A percentile compares a stretch with the other conserved stretches of the same genome.
Evolutionary conservation across 2,888 invertebrate genomes (phyloP).

Genomic region (Crepidodera aurea): DNA sequence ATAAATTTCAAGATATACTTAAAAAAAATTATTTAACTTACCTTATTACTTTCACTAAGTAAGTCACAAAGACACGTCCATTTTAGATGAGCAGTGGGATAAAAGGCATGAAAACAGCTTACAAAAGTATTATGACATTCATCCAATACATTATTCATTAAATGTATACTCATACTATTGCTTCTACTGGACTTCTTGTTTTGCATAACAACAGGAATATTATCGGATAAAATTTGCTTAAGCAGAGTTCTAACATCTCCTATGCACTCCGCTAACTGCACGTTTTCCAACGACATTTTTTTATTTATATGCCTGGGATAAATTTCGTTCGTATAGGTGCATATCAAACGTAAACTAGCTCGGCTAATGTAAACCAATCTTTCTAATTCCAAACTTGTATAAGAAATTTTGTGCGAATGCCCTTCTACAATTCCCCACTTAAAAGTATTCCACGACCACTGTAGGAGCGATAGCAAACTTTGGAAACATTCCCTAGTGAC

Average conservation of each 20-base stretch:
- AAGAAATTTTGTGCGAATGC: conserved; percentile 61
- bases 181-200: conserved; percentile 60
- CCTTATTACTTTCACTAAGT: conserved; percentile 75
- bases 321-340: conserved; percentile 89
- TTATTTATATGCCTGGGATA: conserved; percentile 75
- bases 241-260: conserved; percentile 85
- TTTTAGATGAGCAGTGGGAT: conserved; percentile 90
- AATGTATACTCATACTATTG: conserved; percentile 65
- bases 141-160: conserved; percentile 79
- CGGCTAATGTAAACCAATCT: conserved; percentile 86
- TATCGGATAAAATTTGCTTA: conserved; percentile 83
- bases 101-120: conserved; percentile 94
- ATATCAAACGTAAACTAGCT: conserved; percentile 81
- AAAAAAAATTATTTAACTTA: too few species aligned
- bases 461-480: conserved; percentile 82
- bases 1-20: too few species aligned
- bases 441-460: conserved; percentile 92
- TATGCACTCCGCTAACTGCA: conserved; percentile 83
- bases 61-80: conserved; percentile 92
- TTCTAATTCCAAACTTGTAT: conserved; percentile 75
- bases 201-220: conserved; percentile 60
- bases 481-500: conserved; percentile 89
- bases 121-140: conserved; percentile 93
- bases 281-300: conserved; percentile 71
- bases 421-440: conserved; percentile 74